Percentiles rank a stretch among this genome's conserved stretches.
Conservation (phyloP, 2,797 vertebrate genomes). For the Psittacula echo region DNA sequence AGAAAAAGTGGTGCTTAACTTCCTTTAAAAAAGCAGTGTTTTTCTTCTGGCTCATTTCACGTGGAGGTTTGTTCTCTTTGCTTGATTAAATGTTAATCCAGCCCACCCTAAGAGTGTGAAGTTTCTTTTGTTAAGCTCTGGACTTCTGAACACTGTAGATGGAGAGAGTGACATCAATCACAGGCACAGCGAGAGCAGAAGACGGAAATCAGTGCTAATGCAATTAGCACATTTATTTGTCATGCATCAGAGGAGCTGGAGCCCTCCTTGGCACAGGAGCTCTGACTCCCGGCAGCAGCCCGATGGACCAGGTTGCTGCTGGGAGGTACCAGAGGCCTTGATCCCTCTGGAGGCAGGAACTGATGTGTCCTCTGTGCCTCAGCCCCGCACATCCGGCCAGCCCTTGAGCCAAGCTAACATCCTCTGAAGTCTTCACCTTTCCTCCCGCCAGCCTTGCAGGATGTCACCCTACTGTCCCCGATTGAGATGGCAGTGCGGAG, state of each 20-base stretch:
- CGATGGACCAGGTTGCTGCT: neutral
- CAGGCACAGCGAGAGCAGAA: neutral
- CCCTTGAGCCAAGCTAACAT: fast-evolving
- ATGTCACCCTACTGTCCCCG: fast-evolving
- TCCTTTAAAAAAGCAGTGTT: neutral
- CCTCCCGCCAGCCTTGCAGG: neutral
- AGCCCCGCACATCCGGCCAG: neutral
- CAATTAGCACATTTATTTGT: conserved; percentile 43
- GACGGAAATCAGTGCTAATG: neutral
- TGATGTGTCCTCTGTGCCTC: neutral
- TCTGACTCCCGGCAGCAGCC: neutral
- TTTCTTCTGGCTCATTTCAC: neutral
- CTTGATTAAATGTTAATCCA: conserved; percentile 11
- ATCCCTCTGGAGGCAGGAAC: fast-evolving
- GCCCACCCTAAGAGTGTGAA: neutral
- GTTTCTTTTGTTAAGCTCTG: conserved; percentile 1
- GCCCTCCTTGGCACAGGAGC: neutral
- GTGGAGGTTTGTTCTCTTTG: neutral
- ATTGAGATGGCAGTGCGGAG: fast-evolving
- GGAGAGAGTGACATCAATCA: conserved; percentile 21
- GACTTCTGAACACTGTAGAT: neutral
- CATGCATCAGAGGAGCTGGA: conserved; percentile 28
- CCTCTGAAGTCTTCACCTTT: neutral
- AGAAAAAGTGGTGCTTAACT: neutral
- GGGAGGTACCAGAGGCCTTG: neutral